Conservation (phyloP, 2,113 vertebrate species). For the Solenodon paradoxus region DNA sequence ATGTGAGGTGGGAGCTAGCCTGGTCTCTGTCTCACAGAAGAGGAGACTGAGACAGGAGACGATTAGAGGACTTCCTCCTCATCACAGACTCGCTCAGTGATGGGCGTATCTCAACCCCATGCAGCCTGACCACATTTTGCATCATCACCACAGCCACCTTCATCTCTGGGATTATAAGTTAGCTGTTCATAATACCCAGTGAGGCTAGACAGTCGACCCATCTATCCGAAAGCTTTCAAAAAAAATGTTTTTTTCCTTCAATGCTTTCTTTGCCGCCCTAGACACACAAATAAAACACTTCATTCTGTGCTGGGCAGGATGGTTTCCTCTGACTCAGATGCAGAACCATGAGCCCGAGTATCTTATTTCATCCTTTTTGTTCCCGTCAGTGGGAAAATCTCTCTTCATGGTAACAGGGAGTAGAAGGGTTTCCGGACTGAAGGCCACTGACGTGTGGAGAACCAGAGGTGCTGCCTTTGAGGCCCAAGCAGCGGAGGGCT, state of each 20-base stretch:
- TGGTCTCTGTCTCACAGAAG: background rate
- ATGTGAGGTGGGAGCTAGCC: background rate
- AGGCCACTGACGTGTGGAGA: background rate
- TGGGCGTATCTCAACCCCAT: background rate
- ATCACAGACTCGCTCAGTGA: no score
- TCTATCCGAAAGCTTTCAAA: background rate
- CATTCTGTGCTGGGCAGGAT: background rate
- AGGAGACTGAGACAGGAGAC: background rate
- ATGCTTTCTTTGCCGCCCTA: conserved; percentile 55
- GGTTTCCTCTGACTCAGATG: conserved; percentile 52
- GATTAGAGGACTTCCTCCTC: background rate
- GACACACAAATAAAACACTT: conserved; percentile 60
- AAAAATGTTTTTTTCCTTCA: background rate
- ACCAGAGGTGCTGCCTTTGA: background rate
- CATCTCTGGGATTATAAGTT: background rate
- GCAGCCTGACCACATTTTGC: no score
- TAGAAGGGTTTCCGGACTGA: background rate
- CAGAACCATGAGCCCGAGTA: conserved; percentile 28
- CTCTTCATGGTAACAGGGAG: conserved; percentile 19
- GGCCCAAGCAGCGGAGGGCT: background rate
- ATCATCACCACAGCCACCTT: background rate
- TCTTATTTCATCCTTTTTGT: conserved; percentile 60
- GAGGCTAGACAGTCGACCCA: background rate
- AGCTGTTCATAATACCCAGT: background rate
- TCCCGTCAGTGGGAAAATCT: conserved; percentile 46